Percentiles rank a stretch among this genome's conserved stretches.
Evolutionary conservation across 2,113 vertebrate genomes (phyloP).

Genomic region (Archocentrus centrarchus): DNA sequence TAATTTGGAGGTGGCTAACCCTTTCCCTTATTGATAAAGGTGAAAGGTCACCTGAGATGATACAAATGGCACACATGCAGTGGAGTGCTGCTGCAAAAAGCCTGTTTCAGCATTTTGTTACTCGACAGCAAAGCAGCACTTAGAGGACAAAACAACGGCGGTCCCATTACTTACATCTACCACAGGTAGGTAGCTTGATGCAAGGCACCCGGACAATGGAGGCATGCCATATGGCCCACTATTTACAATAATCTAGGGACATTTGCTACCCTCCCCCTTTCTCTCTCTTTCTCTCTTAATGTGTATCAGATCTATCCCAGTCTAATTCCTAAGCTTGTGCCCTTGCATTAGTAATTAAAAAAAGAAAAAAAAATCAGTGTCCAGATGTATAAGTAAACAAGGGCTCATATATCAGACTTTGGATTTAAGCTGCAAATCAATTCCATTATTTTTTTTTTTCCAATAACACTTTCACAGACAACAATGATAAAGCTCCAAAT

Average conservation of each 20-base stretch:
- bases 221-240: slow-evolving; percentile 78
- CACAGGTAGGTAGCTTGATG: slow-evolving; percentile 75
- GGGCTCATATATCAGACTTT: slow-evolving; percentile 74
- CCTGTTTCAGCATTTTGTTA: slow-evolving; percentile 77
- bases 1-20: slow-evolving; percentile 78
- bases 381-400: slow-evolving; percentile 80
- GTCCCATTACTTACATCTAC: slow-evolving; percentile 68
- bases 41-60: slow-evolving; percentile 80
- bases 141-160: slow-evolving; percentile 76
- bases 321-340: slow-evolving; percentile 82
- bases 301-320: slow-evolving; percentile 76
- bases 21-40: slow-evolving; percentile 81
- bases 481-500: slow-evolving; percentile 67
- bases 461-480: slow-evolving; percentile 71
- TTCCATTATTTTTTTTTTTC: slow-evolving; percentile 74
- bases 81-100: slow-evolving; percentile 70
- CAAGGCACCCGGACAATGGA: slow-evolving; percentile 75
- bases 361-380: slow-evolving; percentile 78
- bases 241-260: slow-evolving; percentile 81
- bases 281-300: slow-evolving; percentile 71
- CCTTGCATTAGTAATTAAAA: slow-evolving; percentile 86
- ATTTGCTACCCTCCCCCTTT: slow-evolving; percentile 67
- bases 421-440: slow-evolving; percentile 81
- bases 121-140: slow-evolving; percentile 72
- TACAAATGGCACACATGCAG: slow-evolving; percentile 73